Conservation (phyloP, 2,888 invertebrate species). For the Lampropteryx suffumata region DNA sequence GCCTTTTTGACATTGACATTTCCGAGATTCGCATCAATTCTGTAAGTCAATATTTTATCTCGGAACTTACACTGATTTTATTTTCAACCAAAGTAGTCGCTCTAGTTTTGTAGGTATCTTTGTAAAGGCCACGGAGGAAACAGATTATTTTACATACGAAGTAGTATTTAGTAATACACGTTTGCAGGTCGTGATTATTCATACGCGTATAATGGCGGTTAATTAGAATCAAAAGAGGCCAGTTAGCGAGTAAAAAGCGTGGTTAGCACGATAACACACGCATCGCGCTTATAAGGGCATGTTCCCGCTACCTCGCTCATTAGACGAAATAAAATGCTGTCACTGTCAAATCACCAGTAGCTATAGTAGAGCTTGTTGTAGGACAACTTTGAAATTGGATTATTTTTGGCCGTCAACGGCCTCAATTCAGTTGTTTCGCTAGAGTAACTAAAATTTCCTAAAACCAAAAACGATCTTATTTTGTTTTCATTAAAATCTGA, state of each 20-base stretch:
- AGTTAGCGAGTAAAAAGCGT: constrained; percentile 18
- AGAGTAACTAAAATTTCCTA: too few species aligned
- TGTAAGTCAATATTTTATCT: neutral
- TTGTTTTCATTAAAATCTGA: too few species aligned
- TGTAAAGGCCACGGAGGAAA: constrained; percentile 12
- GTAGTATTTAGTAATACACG: constrained; percentile 3
- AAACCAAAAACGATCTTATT: too few species aligned
- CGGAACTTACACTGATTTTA: constrained; percentile 4
- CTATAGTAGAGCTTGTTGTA: too few species aligned
- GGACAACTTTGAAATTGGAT: too few species aligned
- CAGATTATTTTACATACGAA: too few species aligned
- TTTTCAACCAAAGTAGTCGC: neutral
- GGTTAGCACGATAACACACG: constrained; percentile 16
- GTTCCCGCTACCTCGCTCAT: constrained; percentile 3
- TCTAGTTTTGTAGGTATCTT: neutral
- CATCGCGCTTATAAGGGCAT: constrained; percentile 7
- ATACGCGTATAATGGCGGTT: constrained; percentile 15
- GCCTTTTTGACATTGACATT: constrained; percentile 47
- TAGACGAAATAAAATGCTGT: constrained; percentile 1
- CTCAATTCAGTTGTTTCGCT: too few species aligned
- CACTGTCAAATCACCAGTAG: constrained; percentile 2
- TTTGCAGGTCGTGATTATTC: constrained; percentile 23
- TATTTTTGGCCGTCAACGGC: too few species aligned
- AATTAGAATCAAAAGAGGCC: constrained; percentile 23
- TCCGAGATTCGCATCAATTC: constrained; percentile 12